Conservation (phyloP, 2,888 invertebrate species). For the Hypsopygia costalis region DNA sequence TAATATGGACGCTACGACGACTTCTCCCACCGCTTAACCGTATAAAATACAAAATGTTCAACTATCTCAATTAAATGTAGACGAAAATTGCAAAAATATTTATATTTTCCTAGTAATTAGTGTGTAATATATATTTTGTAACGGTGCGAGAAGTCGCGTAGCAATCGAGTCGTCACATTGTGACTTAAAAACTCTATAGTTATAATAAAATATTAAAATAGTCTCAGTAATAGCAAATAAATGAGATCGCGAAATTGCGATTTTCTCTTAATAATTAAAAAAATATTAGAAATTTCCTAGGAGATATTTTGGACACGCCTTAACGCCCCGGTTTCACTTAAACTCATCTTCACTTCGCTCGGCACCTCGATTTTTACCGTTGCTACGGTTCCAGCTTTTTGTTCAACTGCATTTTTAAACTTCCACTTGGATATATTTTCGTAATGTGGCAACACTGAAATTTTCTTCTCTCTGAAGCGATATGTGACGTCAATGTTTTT, state of each 20-base stretch:
- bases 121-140: slow-evolving; percentile 28
- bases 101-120: slow-evolving; percentile 60
- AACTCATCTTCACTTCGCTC: slow-evolving; percentile 35
- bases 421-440: slow-evolving; percentile 27
- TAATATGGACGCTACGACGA: slow-evolving; percentile 32
- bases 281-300: slow-evolving; percentile 30
- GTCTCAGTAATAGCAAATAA: slow-evolving; percentile 41
- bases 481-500: slow-evolving; percentile 45
- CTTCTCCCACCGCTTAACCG: slow-evolving; percentile 28
- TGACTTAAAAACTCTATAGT: slow-evolving; percentile 33
- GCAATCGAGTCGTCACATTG: slow-evolving; percentile 29
- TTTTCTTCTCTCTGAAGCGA: slow-evolving; percentile 26
- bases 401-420: slow-evolving; percentile 30
- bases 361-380: slow-evolving; percentile 33
- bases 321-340: slow-evolving; percentile 41
- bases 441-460: slow-evolving; percentile 47
- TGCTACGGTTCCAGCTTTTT: slow-evolving; percentile 9
- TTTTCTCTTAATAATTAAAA: slow-evolving; percentile 39
- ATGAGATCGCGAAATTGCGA: slow-evolving; percentile 37
- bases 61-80: slow-evolving; percentile 49
- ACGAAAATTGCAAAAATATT: slow-evolving; percentile 36
- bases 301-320: slow-evolving; percentile 51
- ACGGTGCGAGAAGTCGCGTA: slow-evolving; percentile 14
- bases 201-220: slow-evolving; percentile 39
- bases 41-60: slow-evolving; percentile 29